Conservation (phyloP, 2,797 vertebrate genomes). For the Microchirus variegatus region DNA sequence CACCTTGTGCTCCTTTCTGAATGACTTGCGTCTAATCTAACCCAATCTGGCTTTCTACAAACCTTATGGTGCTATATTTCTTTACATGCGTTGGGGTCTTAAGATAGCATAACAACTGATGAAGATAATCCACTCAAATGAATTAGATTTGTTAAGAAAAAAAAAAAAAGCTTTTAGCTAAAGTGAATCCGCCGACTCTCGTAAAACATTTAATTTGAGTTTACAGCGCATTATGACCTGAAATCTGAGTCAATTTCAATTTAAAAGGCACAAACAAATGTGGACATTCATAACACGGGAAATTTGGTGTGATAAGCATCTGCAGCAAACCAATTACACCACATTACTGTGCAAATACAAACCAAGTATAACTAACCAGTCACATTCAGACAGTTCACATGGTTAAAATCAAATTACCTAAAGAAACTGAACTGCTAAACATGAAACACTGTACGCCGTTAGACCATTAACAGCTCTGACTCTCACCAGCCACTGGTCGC, state of each 20-base stretch:
- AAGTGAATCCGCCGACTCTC: conserved; percentile 44
- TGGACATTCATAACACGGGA: conserved; percentile 51
- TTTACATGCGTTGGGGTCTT: conserved; percentile 75
- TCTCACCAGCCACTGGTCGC: not conserved
- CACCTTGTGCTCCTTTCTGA: conserved; percentile 72
- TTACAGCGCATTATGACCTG: conserved; percentile 48
- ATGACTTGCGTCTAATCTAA: conserved; percentile 78
- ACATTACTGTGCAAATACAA: conserved; percentile 50
- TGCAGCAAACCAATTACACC: conserved; percentile 50
- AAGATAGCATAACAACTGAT: conserved; percentile 73
- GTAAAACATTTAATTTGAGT: conserved; percentile 71
- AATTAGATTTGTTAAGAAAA: conserved; percentile 67
- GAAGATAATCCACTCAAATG: conserved; percentile 77
- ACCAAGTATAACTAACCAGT: conserved; percentile 26
- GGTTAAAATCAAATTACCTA: conserved; percentile 25
- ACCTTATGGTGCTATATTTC: conserved; percentile 79
- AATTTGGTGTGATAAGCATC: conserved; percentile 56
- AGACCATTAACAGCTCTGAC: conserved; percentile 20
- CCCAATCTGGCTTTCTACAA: conserved; percentile 83
- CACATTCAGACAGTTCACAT: conserved; percentile 2
- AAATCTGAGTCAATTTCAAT: conserved; percentile 55
- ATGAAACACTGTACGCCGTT: not conserved
- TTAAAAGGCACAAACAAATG: conserved; percentile 53
- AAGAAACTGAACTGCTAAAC: conserved; percentile 1
- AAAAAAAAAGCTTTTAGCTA: conserved; percentile 47